Evolutionary conservation across 2,113 vertebrate species (phyloP).

Genomic region (Laterallus jamaicensis): DNA sequence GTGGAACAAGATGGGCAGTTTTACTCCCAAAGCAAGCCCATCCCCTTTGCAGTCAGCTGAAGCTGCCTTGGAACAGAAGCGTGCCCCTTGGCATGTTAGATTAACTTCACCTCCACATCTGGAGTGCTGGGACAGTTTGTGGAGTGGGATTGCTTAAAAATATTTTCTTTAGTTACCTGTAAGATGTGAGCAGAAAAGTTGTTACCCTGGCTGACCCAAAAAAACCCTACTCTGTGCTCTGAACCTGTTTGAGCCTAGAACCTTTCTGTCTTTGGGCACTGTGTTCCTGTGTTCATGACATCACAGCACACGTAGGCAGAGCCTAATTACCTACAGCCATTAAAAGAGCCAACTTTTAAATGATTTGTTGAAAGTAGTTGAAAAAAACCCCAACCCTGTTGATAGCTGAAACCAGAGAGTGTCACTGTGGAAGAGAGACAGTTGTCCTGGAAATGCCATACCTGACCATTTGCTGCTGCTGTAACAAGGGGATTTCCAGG

Average conservation of each 20-base stretch:
- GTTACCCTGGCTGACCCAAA: background rate
- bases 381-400: background rate
- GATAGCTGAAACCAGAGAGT: background rate
- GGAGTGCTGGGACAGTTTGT: fast-evolving
- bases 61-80: background rate
- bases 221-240: background rate
- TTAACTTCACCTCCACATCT: background rate
- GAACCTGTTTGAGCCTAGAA: background rate
- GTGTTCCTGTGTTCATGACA: background rate
- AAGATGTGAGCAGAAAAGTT: background rate
- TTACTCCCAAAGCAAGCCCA: background rate
- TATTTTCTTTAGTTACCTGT: background rate
- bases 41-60: background rate
- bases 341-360: background rate
- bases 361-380: background rate
- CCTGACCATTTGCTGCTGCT: background rate
- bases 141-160: background rate
- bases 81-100: background rate
- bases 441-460: background rate
- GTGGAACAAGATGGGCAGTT: background rate
- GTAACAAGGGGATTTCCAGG: background rate
- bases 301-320: background rate
- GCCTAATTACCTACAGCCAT: background rate
- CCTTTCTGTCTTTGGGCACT: background rate
- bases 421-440: background rate